Percentiles rank a stretch among this genome's conserved stretches.
phyloP scores from a whole-genome alignment of 2,797 vertebrate species.

The Spheniscus humboldti region DNA sequence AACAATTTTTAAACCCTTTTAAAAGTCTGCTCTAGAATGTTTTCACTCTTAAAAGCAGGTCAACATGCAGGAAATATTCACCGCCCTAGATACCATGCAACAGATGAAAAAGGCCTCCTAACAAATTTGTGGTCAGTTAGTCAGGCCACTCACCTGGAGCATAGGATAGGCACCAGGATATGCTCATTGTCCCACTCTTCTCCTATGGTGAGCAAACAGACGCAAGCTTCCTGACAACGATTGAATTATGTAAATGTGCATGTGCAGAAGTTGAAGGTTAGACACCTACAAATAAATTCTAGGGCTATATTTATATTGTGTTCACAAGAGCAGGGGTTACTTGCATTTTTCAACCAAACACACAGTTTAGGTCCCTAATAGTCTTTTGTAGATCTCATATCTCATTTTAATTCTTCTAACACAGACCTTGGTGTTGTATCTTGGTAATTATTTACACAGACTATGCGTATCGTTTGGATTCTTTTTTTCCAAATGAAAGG shows the following conservation, averaged over 20 bases:
- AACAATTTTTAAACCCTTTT: background rate
- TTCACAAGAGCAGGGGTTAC: background rate
- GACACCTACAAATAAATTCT: background rate
- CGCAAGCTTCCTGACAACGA: background rate
- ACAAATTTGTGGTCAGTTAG: background rate
- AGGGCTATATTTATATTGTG: background rate
- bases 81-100: background rate
- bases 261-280: background rate
- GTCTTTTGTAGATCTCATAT: background rate
- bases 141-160: background rate
- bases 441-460: background rate
- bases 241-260: background rate
- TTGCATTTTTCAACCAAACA: background rate
- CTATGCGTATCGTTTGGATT: rapidly evolving
- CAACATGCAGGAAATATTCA: background rate
- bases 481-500: background rate
- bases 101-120: background rate
- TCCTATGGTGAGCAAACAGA: background rate
- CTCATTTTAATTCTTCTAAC: background rate
- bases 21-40: background rate
- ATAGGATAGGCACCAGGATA: background rate
- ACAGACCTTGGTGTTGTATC: background rate
- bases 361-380: background rate
- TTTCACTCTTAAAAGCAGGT: background rate
- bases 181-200: background rate